Evolutionary conservation across 2,113 vertebrate species (phyloP).

Genomic region (Pangasianodon gigas): DNA sequence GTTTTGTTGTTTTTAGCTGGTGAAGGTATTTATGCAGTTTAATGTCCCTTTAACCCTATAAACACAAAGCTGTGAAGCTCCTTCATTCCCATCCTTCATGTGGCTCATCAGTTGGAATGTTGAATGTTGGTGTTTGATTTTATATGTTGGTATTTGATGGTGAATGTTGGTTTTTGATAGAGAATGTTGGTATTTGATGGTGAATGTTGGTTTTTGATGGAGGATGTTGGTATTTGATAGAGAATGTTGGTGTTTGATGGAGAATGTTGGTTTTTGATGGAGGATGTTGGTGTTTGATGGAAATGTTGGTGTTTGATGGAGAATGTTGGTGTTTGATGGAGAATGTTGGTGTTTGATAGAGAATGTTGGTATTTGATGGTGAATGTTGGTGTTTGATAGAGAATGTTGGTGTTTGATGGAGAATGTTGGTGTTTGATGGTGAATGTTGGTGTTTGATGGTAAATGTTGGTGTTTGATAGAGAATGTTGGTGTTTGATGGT

Average conservation of each 20-base stretch:
- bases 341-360: background rate
- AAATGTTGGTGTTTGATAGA: background rate
- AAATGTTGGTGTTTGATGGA: too few relatives aligned
- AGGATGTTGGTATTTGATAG: too few relatives aligned
- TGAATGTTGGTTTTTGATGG: too few relatives aligned
- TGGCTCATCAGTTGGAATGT: background rate
- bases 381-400: background rate
- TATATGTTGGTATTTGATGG: too few relatives aligned
- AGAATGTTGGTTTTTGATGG: background rate
- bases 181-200: too few relatives aligned
- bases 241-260: too few relatives aligned
- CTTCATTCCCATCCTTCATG: background rate
- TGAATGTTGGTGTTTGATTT: too few relatives aligned
- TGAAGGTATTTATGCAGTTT: background rate
- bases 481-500: background rate
- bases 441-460: background rate
- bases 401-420: background rate
- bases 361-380: background rate
- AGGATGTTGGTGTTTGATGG: background rate
- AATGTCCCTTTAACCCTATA: background rate
- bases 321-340: background rate
- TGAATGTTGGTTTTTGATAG: too few relatives aligned
- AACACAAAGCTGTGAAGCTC: background rate
- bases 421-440: background rate
- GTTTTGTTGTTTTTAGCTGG: background rate